A percentile compares a stretch with the other conserved stretches of the same genome.
Conservation (phyloP, 2,113 vertebrate species). For the Columba livia region DNA sequence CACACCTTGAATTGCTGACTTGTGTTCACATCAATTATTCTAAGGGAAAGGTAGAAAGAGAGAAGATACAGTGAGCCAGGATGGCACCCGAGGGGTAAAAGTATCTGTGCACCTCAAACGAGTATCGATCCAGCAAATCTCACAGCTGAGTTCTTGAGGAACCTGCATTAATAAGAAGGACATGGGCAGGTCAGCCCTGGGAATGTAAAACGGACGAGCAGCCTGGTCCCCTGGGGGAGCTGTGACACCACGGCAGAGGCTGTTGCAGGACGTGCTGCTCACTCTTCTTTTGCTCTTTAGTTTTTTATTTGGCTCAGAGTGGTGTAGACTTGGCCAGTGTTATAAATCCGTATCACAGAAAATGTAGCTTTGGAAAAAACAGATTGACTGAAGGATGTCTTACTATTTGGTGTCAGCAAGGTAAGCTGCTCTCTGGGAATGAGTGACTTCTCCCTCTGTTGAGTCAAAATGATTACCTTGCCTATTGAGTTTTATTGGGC, state of each 20-base stretch:
- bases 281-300: fast-evolving
- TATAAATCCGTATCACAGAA: background rate
- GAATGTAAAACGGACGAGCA: background rate
- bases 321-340: background rate
- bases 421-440: background rate
- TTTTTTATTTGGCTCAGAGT: background rate
- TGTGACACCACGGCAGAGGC: background rate
- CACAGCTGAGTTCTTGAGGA: background rate
- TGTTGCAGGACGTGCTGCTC: background rate
- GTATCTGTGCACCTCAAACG: fast-evolving
- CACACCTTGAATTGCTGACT: background rate
- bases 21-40: background rate
- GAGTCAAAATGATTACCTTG: background rate
- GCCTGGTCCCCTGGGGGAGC: conserved; percentile 30
- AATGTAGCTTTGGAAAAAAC: background rate
- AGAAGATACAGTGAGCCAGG: background rate
- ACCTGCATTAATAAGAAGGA: fast-evolving
- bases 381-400: background rate
- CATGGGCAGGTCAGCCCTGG: background rate
- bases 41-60: background rate
- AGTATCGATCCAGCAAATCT: background rate
- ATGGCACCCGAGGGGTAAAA: background rate
- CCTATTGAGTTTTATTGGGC: background rate
- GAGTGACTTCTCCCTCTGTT: background rate
- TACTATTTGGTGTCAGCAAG: background rate